phyloP scores from a whole-genome alignment of 37 sponge, comb jelly and placozoan species.

The Bolinopsis microptera region DNA sequence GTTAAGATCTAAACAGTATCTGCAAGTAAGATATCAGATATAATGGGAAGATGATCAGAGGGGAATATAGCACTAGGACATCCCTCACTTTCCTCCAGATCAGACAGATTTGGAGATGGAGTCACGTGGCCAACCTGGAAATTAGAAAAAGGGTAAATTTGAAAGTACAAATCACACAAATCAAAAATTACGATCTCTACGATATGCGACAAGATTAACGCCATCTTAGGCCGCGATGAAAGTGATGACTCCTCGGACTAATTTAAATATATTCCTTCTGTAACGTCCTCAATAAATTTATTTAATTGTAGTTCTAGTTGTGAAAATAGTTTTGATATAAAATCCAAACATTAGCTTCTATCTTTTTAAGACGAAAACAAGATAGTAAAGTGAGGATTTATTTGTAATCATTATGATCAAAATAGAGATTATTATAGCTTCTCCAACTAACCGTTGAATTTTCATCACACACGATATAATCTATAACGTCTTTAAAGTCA shows the following conservation, averaged over 20 bases:
- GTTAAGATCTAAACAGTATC: no score
- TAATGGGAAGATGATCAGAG: slow-evolving; percentile 42
- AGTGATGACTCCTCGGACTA: no score
- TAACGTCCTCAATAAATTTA: no score
- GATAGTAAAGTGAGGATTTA: no score
- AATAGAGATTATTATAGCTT: no score
- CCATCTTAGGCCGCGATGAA: no score
- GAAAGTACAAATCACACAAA: background rate
- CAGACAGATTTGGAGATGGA: background rate
- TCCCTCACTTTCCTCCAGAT: slow-evolving; percentile 34
- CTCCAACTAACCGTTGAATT: slow-evolving; percentile 24
- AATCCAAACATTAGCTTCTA: no score
- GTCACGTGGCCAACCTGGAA: slow-evolving; percentile 2
- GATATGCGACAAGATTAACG: no score
- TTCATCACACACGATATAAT: slow-evolving; percentile 15
- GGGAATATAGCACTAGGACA: slow-evolving; percentile 44
- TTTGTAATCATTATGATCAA: no score
- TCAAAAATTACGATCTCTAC: no score
- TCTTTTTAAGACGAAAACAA: no score
- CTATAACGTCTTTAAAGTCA: slow-evolving; percentile 46
- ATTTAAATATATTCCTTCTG: no score
- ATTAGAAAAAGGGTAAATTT: background rate
- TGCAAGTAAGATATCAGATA: slow-evolving; percentile 7
- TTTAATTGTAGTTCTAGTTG: background rate
- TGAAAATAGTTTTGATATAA: background rate